Evolutionary conservation across 2,888 invertebrate species (phyloP).

Genomic region (Plebejus argus): DNA sequence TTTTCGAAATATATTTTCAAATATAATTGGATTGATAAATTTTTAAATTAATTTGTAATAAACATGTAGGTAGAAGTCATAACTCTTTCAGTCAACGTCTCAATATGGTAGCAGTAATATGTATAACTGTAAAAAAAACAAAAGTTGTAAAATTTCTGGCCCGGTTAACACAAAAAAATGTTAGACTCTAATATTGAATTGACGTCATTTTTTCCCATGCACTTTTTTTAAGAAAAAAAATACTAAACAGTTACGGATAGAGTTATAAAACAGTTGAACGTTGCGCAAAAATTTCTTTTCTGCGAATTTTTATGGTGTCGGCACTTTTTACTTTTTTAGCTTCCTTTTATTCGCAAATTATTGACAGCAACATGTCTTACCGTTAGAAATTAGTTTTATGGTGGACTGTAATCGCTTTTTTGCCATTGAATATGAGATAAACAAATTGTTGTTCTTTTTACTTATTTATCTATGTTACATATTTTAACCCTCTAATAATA

Average conservation of each 20-base stretch:
- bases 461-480: not conserved
- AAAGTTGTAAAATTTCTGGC: not conserved
- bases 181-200: not conserved
- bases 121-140: not conserved
- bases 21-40: too few species aligned
- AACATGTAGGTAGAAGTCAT: too few species aligned
- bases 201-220: not conserved
- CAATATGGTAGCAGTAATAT: not conserved
- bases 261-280: slow-evolving; percentile 32
- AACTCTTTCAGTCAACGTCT: not conserved
- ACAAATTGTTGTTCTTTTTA: not conserved
- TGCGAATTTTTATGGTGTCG: slow-evolving; percentile 32
- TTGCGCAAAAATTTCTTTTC: slow-evolving; percentile 40
- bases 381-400: slow-evolving; percentile 19
- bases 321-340: slow-evolving; percentile 35
- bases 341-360: slow-evolving; percentile 27
- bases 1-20: too few species aligned
- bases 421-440: not conserved
- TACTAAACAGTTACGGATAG: slow-evolving; percentile 22
- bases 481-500: too few species aligned
- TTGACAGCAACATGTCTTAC: not conserved
- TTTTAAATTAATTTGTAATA: too few species aligned
- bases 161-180: not conserved
- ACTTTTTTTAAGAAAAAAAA: not conserved
- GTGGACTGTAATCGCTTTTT: not conserved